Evolutionary conservation across 2,888 invertebrate genomes (phyloP).

Genomic region (Lypha dubia): DNA sequence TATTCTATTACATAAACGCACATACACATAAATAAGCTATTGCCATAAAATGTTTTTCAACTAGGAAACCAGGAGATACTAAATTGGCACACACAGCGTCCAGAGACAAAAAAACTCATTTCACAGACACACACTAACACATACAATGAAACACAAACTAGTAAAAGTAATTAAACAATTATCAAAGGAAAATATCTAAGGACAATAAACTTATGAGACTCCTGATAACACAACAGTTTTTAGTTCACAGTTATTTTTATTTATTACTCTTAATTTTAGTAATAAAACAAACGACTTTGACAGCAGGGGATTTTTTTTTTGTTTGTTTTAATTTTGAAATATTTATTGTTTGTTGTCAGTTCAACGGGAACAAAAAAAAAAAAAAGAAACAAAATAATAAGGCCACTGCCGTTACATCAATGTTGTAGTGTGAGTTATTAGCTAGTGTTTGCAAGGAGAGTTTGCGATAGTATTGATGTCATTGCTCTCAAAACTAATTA

Average conservation of each 20-base stretch:
- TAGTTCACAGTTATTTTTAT: conserved; percentile 16
- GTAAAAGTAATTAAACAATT: conserved; percentile 63
- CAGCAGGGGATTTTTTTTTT: conserved; percentile 9
- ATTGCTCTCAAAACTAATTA: no score
- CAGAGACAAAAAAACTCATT: no score
- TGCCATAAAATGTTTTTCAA: conserved; percentile 31
- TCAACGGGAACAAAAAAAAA: background rate
- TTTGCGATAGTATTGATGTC: no score
- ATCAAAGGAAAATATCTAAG: conserved; percentile 47
- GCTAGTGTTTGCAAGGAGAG: background rate
- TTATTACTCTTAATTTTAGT: conserved; percentile 1
- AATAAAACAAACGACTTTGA: conserved; percentile 18
- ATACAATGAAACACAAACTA: background rate
- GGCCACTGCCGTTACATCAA: background rate
- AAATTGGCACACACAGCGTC: background rate
- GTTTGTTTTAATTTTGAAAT: conserved; percentile 45
- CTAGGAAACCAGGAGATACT: conserved; percentile 11
- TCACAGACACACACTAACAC: background rate
- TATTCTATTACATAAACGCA: background rate
- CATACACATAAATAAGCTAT: conserved; percentile 32
- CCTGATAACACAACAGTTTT: conserved; percentile 16
- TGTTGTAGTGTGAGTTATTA: background rate
- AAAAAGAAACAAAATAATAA: background rate
- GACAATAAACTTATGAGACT: conserved; percentile 43
- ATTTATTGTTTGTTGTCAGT: conserved; percentile 32